Evolutionary conservation across 2,113 vertebrate species (phyloP).

Genomic region (Sylvicapra grimmia): DNA sequence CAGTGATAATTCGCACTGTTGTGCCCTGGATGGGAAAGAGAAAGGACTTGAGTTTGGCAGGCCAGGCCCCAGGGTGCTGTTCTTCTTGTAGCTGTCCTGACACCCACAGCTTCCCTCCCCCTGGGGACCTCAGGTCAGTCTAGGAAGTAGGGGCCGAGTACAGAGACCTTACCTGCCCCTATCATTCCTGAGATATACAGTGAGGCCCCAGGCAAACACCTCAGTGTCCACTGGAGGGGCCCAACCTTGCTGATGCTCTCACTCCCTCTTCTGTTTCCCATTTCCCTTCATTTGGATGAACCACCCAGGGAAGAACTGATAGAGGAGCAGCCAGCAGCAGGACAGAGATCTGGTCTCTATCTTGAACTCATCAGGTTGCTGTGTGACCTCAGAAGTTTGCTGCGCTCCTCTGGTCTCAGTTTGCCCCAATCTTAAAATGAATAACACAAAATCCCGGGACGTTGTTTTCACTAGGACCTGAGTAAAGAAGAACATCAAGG

Average conservation of each 20-base stretch:
- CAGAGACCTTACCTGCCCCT: background rate
- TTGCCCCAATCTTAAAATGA: background rate
- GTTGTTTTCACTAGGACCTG: background rate
- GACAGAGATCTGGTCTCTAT: background rate
- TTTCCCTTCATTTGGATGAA: background rate
- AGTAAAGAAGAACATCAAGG: background rate
- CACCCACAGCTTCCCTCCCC: background rate
- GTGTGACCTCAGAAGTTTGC: background rate
- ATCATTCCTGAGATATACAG: background rate
- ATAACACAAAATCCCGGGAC: background rate
- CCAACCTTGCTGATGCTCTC: background rate
- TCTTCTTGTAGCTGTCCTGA: background rate
- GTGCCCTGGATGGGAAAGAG: constrained; percentile 84
- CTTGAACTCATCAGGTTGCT: background rate
- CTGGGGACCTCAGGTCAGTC: background rate
- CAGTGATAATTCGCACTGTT: constrained; percentile 90
- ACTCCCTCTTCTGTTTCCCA: background rate
- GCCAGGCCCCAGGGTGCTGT: background rate
- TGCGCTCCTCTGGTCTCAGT: no score
- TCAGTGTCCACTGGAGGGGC: background rate
- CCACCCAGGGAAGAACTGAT: background rate
- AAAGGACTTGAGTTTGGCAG: background rate
- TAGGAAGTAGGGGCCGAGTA: background rate
- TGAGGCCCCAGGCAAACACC: background rate
- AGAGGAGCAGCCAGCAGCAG: background rate